Percentiles rank a stretch among this genome's conserved stretches.
Conservation (phyloP, 2,113 vertebrate species). For the Eira barbara region DNA sequence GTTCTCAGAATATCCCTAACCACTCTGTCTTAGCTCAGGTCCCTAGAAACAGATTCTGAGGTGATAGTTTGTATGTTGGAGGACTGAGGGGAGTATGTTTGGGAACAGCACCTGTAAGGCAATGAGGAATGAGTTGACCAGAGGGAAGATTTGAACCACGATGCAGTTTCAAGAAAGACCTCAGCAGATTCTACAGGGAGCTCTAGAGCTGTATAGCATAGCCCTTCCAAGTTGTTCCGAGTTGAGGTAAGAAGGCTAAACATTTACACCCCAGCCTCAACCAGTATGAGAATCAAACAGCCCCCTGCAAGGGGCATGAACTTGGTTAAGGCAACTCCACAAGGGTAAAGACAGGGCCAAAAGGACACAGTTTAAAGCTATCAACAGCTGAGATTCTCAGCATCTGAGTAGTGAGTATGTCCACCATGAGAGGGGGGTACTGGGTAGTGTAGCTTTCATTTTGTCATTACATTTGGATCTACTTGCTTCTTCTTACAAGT, state of each 20-base stretch:
- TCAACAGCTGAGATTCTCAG: not conserved
- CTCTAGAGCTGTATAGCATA: not conserved
- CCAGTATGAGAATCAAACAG: not conserved
- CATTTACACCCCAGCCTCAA: not conserved
- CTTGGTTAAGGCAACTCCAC: not conserved
- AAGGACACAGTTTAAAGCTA: not conserved
- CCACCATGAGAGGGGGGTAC: rapidly evolving
- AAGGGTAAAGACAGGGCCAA: not conserved
- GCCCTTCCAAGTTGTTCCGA: not conserved
- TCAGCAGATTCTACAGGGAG: not conserved
- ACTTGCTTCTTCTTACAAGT: not conserved
- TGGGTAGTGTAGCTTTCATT: not conserved
- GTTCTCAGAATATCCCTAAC: not conserved
- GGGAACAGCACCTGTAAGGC: not conserved
- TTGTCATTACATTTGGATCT: not conserved
- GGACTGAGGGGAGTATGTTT: not conserved
- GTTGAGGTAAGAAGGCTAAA: not conserved
- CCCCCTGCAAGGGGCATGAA: not conserved
- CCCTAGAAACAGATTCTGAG: not conserved
- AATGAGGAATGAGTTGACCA: not conserved
- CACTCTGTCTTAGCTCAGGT: not conserved
- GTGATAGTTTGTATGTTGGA: not conserved
- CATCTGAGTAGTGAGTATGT: not conserved
- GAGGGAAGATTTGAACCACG: not conserved
- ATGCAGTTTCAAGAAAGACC: not conserved